Evolutionary conservation across 2,888 invertebrate species (phyloP).

Genomic region (Crocallis elinguaria): DNA sequence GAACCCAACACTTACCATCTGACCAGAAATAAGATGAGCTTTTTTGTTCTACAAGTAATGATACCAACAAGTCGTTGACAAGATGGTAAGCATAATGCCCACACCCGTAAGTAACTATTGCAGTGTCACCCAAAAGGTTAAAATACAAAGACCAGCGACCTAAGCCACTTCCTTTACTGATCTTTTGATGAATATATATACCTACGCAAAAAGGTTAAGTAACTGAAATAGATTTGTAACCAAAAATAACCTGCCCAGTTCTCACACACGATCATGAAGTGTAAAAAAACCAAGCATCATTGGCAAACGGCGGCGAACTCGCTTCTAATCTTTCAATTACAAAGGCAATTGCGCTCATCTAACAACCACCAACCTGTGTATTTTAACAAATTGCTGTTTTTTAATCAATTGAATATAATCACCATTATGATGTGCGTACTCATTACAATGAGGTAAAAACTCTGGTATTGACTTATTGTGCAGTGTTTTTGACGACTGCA

Average conservation of each 20-base stretch:
- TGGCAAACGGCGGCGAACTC: slow-evolving; percentile 5
- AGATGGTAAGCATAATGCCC: no score
- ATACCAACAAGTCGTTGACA: no score
- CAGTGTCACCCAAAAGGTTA: no score
- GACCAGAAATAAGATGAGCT: no score
- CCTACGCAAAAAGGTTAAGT: no score
- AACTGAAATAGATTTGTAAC: no score
- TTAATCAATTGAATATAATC: slow-evolving; percentile 28
- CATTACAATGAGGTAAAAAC: background rate
- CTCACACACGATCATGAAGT: slow-evolving; percentile 2
- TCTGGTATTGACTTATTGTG: slow-evolving; percentile 3
- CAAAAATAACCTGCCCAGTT: background rate
- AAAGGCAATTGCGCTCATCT: slow-evolving; percentile 24
- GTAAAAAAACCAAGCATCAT: slow-evolving; percentile 22
- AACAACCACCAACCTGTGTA: slow-evolving; percentile 11
- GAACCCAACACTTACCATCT: no score
- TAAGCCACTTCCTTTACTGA: no score
- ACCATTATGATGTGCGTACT: slow-evolving; percentile 13
- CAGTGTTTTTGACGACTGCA: background rate
- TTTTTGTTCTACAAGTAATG: no score
- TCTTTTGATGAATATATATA: no score
- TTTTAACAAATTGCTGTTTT: slow-evolving; percentile 29
- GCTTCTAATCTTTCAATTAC: slow-evolving; percentile 34
- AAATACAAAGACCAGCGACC: no score
- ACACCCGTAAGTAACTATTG: no score